These are phyloP conservation scores for Prochilodus magdalenae DNA, from an alignment of 2,113 vertebrate species.

Conservation along the genomic window DNA sequence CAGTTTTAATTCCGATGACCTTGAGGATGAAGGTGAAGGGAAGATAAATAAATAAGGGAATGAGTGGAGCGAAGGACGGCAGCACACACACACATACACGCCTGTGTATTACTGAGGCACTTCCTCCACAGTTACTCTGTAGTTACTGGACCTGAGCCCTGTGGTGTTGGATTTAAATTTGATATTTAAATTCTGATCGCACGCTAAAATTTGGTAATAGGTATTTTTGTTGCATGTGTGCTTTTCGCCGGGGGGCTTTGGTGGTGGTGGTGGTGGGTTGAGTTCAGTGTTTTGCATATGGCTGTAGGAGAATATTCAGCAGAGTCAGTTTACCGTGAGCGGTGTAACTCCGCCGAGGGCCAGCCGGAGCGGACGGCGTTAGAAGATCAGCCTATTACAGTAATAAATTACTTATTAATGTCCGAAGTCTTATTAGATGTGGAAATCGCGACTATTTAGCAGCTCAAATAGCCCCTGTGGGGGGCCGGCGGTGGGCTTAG, in stretches of 20 bases:
- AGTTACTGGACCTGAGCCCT: too few relatives aligned
- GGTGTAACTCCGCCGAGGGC: not conserved
- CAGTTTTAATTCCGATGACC: constrained; percentile 19
- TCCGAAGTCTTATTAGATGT: constrained; percentile 73
- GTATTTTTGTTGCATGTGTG: too few relatives aligned
- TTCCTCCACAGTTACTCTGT: too few relatives aligned
- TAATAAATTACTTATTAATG: constrained; percentile 76
- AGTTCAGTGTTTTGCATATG: not conserved
- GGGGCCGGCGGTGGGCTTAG: constrained; percentile 58
- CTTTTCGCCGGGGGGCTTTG: too few relatives aligned
- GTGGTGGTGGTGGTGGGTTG: too few relatives aligned
- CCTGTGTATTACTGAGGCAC: too few relatives aligned
- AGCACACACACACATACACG: too few relatives aligned
- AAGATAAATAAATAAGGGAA: not conserved
- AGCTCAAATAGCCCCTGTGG: constrained; percentile 72
- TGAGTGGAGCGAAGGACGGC: not conserved
- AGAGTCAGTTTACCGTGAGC: constrained; percentile 14
- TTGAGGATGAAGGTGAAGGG: constrained; percentile 25
- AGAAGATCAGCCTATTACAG: constrained; percentile 58
- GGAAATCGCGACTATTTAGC: constrained; percentile 69
- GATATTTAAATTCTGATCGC: too few relatives aligned
- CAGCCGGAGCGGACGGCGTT: not conserved
- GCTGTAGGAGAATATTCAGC: not conserved
- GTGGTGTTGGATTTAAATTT: too few relatives aligned
- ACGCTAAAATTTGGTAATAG: too few relatives aligned